Evolutionary conservation across 2,797 vertebrate species (phyloP).

Genomic region (Alauda arvensis): DNA sequence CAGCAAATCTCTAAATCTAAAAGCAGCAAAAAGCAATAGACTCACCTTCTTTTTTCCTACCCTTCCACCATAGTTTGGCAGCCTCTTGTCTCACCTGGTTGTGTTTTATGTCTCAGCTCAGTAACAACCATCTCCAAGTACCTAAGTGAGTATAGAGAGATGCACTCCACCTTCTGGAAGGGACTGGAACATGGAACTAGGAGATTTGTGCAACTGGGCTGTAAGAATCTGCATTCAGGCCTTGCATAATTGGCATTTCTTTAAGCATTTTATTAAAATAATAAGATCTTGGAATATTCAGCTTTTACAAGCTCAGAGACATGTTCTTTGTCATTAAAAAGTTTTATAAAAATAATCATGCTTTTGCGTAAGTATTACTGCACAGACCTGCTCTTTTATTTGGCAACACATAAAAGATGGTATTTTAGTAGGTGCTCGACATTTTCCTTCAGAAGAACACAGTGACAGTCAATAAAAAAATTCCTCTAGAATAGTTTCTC

Average conservation of each 20-base stretch:
- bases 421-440: neutral
- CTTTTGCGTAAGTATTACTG: neutral
- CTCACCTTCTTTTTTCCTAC: neutral
- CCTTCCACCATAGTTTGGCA: neutral
- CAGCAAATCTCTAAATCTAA: neutral
- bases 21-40: neutral
- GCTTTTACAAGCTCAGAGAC: neutral
- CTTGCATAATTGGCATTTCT: slow-evolving; percentile 2
- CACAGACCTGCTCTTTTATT: neutral
- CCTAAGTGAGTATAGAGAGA: neutral
- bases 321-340: slow-evolving; percentile 4
- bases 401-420: neutral
- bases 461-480: neutral
- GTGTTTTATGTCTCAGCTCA: neutral
- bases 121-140: neutral
- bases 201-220: neutral
- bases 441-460: neutral
- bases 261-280: neutral
- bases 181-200: neutral
- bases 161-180: neutral
- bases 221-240: neutral
- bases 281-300: neutral
- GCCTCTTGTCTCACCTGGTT: neutral
- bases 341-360: slow-evolving; percentile 10
- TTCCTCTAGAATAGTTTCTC: neutral